These are phyloP conservation scores for Dendrolimus pini DNA, from an alignment of 2,888 invertebrate genomes.

Conservation along the genomic window DNA sequence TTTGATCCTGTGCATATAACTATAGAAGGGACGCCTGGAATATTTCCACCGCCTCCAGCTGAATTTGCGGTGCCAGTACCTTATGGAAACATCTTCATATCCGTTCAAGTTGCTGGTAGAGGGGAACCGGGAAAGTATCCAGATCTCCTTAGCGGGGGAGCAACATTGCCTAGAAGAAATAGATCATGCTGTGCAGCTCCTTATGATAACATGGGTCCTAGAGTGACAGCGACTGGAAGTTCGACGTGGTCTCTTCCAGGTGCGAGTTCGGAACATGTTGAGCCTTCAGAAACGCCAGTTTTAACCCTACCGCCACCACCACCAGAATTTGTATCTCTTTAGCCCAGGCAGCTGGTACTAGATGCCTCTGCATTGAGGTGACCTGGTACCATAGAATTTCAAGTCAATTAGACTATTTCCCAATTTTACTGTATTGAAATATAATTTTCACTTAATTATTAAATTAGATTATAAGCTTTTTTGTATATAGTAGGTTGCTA, in stretches of 20 bases:
- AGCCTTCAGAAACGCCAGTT: constrained; percentile 59
- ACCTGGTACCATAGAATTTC: constrained; percentile 58
- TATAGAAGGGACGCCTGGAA: constrained; percentile 73
- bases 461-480: constrained; percentile 25
- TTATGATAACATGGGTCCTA: constrained; percentile 94
- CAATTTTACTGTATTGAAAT: constrained; percentile 55
- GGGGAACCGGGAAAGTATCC: constrained; percentile 79
- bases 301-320: constrained; percentile 75
- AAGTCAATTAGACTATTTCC: constrained; percentile 70
- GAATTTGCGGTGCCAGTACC: constrained; percentile 73
- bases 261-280: constrained; percentile 52
- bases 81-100: constrained; percentile 89
- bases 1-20: constrained; percentile 80
- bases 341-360: constrained; percentile 69
- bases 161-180: constrained; percentile 68
- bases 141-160: constrained; percentile 79
- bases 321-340: constrained; percentile 68
- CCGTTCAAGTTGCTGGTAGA: constrained; percentile 83
- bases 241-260: constrained; percentile 88
- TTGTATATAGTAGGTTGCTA: constrained; percentile 53
- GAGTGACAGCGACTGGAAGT: constrained; percentile 92
- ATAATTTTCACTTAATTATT: constrained; percentile 51
- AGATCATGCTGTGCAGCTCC: constrained; percentile 73
- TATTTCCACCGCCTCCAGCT: constrained; percentile 70
- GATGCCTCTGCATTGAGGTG: constrained; percentile 65